Base-by-base conservation (phyloP, 2,113 vertebrate species). In the Erinaceus europaeus region DNA sequence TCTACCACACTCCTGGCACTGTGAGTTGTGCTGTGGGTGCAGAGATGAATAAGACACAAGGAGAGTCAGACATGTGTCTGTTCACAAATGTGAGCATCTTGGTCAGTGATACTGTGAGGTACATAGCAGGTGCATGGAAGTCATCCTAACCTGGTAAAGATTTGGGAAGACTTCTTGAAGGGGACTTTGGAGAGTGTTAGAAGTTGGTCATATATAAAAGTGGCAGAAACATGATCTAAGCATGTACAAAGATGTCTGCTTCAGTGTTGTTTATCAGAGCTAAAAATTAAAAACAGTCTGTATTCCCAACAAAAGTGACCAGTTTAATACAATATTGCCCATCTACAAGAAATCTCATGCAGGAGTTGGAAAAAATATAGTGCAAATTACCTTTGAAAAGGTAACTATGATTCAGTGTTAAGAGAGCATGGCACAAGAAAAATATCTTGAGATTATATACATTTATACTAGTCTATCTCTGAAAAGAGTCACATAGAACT, bases 341-440 rank as follows among this genome's bases (percentile, higher is more conserved):
- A 4, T 27, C 4, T 18, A 5, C 5, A 3, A n/a, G n/a, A 57
- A 77, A 50, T n/a, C 14, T 44, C 38, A 57, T 2, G 2, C 6
- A 11, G 34, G 29, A 15, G 27, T 36, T 68, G 5, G 23, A 59
- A 87, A 79, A 27, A 79, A 10, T 17, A 82, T 57, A 10, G 23
- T 17, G 34, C 32, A 36, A 4, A 46, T 10, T 29, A 3, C 44
- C 52, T 25, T 53, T 59, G 64, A 84, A 94, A 91, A 62, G n/a
- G 29, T 64, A 34, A 53, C 46, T 9, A 50, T 79, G 75, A 48
- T 9, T 18, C 0, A 67, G 21, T 12, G 1, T 40, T 69, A 52
- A 48, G 13, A 59, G 38, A 21, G 29, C 62, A 64, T 15, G n/a
- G n/a, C n/a, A n/a, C n/a, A n/a, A n/a, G n/a, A n/a, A n/a, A n/a